phyloP scores from a whole-genome alignment of 1,140 invertebrate genomes.

The Bactericera cockerelli region DNA sequence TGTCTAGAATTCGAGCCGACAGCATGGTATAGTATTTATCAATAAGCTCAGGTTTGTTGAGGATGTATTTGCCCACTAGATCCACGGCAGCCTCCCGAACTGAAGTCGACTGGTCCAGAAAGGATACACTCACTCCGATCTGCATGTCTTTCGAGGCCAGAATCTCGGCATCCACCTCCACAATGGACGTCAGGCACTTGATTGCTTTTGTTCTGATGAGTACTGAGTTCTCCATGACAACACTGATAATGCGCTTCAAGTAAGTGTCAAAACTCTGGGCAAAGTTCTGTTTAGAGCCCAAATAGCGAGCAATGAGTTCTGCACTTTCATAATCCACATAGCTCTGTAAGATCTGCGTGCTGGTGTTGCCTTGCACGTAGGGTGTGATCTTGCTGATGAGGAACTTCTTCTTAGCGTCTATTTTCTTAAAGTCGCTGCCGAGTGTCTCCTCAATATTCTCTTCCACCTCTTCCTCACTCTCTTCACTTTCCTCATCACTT shows the following conservation, averaged over 20 bases:
- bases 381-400: slow-evolving; percentile 65
- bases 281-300: slow-evolving; percentile 90
- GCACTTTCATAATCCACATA: slow-evolving; percentile 89
- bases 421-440: slow-evolving; percentile 43
- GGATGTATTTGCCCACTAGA: slow-evolving; percentile 94
- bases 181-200: slow-evolving; percentile 95
- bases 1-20: slow-evolving; percentile 88
- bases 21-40: slow-evolving; percentile 96
- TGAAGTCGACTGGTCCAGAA: slow-evolving; percentile 91
- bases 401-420: slow-evolving; percentile 71
- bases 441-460: slow-evolving; percentile 41
- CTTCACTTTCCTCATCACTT: slow-evolving; percentile 11
- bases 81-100: slow-evolving; percentile 97
- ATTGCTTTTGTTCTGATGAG: slow-evolving; percentile 95
- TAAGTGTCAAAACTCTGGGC: slow-evolving; percentile 95
- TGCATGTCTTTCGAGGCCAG: slow-evolving; percentile 86
- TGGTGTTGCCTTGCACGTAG: slow-evolving; percentile 46
- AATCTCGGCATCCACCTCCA: slow-evolving; percentile 92
- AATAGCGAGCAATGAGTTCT: slow-evolving; percentile 82
- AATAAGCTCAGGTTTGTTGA: slow-evolving; percentile 88
- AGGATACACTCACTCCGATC: slow-evolving; percentile 83
- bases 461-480: slow-evolving; percentile 20
- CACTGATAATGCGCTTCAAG: slow-evolving; percentile 68
- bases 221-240: slow-evolving; percentile 82
- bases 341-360: slow-evolving; percentile 68